Evolutionary conservation across 2,113 vertebrate genomes (phyloP), one percentile per base, ranked within the genome.

Genomic region (Ophiodon elongatus): DNA sequence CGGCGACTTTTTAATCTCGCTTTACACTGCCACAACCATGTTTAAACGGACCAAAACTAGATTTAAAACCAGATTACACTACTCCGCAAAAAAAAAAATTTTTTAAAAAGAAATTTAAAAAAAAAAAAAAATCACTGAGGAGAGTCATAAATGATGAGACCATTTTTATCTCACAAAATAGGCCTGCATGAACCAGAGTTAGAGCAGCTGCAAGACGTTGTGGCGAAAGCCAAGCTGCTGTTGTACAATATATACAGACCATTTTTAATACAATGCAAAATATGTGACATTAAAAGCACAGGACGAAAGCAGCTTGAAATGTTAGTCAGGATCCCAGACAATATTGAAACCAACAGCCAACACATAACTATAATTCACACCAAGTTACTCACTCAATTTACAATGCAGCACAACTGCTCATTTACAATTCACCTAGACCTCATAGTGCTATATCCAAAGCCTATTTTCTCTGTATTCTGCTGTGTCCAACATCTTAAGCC

Each of bases 401-500:
- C 47, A 79, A 8, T 59, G 60, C 60, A 54, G 56, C 11, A 56
- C 52, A 59, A 69, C 50, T 64, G 43, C 75, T 86, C 83, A 74
- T 86, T 85, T 85, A 86, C 78, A 82, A 68, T 45, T 85, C 70
- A 81, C 82, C 85, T 80, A 56, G 52, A 80, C 82, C 79, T 72
- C 77, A 68, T 25, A 29, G 64, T 57, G 76, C 60, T 52, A 65
- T 71, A 74, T 33, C 62, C 56, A 88, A 79, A 86, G 84, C 85
- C 62, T 72, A 47, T 87, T 90, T 88, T 78, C 90, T 76, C 83
- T 72, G 64, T 74, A 70, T 88, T 87, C 82, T 54, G 50, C 62
- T 37, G 74, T 85, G 86, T 86, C 82, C 82, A 86, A 82, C 88
- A 88, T 89, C 83, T 88, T 86, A 88, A 90, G 85, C 85, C 88